A percentile compares a stretch with the other conserved stretches of the same genome.
phyloP scores from a whole-genome alignment of 2,113 vertebrate species.

The Carassius auratus region DNA sequence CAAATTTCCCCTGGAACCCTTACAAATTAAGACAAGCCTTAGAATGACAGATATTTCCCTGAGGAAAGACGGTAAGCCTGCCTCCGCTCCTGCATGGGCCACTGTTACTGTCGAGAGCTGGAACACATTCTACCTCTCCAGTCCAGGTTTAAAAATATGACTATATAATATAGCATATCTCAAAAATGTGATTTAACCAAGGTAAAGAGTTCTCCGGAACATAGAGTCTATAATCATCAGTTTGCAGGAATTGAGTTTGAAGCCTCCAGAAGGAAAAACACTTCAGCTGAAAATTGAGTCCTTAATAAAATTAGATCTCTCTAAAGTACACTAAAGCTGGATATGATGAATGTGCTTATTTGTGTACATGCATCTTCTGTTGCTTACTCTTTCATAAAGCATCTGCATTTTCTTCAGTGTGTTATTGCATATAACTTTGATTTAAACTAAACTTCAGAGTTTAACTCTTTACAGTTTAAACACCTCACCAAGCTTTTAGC shows the following conservation, averaged over 20 bases:
- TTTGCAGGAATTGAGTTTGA: neutral
- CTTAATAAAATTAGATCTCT: neutral
- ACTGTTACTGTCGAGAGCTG: constrained; percentile 1
- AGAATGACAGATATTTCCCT: constrained; percentile 31
- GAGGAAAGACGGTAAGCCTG: neutral
- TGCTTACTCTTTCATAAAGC: neutral
- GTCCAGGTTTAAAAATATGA: constrained; percentile 6
- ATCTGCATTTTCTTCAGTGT: neutral
- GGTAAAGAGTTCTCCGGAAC: neutral
- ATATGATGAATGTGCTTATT: neutral
- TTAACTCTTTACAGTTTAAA: neutral
- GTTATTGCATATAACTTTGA: neutral
- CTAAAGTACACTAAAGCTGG: constrained; percentile 1
- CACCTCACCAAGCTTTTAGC: neutral
- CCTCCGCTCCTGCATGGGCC: constrained; percentile 4
- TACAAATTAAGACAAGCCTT: constrained; percentile 24
- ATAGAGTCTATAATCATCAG: neutral
- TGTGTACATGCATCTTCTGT: neutral
- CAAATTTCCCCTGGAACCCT: constrained; percentile 26
- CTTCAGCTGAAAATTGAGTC: neutral
- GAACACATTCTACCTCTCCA: neutral
- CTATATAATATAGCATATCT: neutral
- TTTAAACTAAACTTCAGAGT: neutral
- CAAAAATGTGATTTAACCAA: neutral
- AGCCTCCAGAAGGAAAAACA: neutral